These are phyloP conservation scores for Vombatus ursinus DNA, from an alignment of 2,113 vertebrate species.

Conservation along the genomic window DNA sequence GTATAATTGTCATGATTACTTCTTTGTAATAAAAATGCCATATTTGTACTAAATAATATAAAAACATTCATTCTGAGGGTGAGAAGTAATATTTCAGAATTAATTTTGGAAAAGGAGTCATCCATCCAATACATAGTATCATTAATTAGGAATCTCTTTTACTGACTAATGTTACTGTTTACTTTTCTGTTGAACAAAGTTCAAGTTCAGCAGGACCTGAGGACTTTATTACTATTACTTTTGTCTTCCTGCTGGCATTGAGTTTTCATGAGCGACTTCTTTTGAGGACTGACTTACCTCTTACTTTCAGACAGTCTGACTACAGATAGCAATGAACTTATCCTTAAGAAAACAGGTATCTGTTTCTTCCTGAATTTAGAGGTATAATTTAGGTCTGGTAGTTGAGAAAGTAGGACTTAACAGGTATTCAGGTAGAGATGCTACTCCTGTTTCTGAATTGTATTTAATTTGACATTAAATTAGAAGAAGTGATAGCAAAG, in stretches of 20 bases:
- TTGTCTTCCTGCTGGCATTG: neutral
- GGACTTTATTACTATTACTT: neutral
- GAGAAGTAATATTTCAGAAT: conserved; percentile 18
- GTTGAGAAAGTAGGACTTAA: conserved; percentile 16
- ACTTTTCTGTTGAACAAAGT: conserved; percentile 11
- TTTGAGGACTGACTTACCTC: neutral
- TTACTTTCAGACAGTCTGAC: conserved; percentile 1
- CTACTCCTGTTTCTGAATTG: neutral
- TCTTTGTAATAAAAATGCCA: conserved; percentile 8
- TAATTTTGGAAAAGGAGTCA: conserved; percentile 38
- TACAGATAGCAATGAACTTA: neutral
- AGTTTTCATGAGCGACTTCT: conserved; percentile 1
- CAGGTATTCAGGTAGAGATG: conserved; percentile 29
- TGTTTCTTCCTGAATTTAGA: conserved; percentile 23
- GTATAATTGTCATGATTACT: conserved; percentile 16
- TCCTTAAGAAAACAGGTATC: neutral
- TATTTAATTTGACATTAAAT: conserved; percentile 32
- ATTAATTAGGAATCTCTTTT: conserved; percentile 29
- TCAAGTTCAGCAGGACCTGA: neutral
- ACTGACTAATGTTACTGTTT: conserved; percentile 17
- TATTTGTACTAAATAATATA: conserved; percentile 24
- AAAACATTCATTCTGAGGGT: conserved; percentile 39
- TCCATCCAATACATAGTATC: neutral
- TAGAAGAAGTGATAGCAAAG: conserved; percentile 24
- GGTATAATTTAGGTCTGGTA: conserved; percentile 30